Conservation (phyloP, 35 echinoderm and acorn worm species). For the Apostichopus parvimensis region DNA sequence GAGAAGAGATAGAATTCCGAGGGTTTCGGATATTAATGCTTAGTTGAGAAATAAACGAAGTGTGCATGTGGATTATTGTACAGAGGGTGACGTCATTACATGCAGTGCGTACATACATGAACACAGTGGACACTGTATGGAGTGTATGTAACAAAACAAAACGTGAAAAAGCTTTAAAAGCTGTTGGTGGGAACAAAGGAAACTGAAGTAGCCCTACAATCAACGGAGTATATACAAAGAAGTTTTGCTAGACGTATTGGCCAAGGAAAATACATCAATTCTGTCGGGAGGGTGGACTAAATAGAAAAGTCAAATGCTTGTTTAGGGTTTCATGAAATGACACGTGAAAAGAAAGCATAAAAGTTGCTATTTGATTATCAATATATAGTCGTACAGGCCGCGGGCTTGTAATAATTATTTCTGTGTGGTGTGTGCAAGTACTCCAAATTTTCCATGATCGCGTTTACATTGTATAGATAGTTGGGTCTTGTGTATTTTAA, state of each 20-base stretch:
- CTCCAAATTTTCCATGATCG: background rate
- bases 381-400: background rate
- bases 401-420: background rate
- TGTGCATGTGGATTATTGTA: conserved; percentile 64
- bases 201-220: conserved; percentile 49
- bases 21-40: conserved; percentile 62
- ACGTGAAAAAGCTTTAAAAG: conserved; percentile 55
- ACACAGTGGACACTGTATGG: conserved; percentile 43
- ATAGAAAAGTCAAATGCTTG: conserved; percentile 7
- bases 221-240: conserved; percentile 42
- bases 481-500: background rate
- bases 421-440: background rate
- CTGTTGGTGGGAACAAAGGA: conserved; percentile 52
- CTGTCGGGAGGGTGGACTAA: background rate
- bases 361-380: conserved; percentile 12
- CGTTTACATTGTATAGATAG: background rate
- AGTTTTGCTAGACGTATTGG: conserved; percentile 30
- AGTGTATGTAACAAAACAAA: conserved; percentile 65
- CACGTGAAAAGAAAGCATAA: background rate
- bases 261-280: conserved; percentile 13
- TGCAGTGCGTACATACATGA: conserved; percentile 51
- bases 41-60: conserved; percentile 69
- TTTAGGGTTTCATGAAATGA: conserved; percentile 16
- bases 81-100: conserved; percentile 50
- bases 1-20: conserved; percentile 51